A percentile compares a stretch with the other conserved stretches of the same genome.
Conservation (phyloP, 2,113 vertebrate genomes). For the Leiothrix lutea region DNA sequence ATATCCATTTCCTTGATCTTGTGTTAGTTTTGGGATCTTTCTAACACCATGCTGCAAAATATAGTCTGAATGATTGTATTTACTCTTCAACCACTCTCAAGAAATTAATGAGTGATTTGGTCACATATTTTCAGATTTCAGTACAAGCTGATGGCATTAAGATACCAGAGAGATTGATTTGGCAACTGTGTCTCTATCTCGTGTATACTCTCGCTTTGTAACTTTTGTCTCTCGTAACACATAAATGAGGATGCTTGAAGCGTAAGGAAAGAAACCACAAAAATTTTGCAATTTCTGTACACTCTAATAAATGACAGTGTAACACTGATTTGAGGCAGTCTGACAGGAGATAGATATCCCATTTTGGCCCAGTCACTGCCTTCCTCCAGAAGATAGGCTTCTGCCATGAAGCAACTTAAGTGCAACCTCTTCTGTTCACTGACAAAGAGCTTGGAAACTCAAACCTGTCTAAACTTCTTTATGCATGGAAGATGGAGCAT, state of each 20-base stretch:
- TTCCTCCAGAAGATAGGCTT: not conserved
- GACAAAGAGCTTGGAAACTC: not conserved
- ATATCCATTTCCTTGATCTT: not conserved
- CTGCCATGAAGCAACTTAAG: not conserved
- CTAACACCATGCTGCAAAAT: not conserved
- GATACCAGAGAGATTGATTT: not conserved
- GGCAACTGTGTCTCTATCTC: not conserved
- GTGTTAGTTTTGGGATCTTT: not conserved
- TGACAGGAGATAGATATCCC: not conserved
- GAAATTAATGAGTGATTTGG: not conserved
- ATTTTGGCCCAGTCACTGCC: not conserved
- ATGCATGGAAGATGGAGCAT: not conserved
- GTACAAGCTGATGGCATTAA: not conserved
- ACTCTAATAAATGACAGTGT: not conserved
- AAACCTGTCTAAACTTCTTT: not conserved
- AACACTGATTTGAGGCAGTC: not conserved
- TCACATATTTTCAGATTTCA: not conserved
- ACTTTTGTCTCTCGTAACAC: not conserved
- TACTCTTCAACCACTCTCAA: not conserved
- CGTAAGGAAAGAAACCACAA: not conserved
- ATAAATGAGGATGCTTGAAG: not conserved
- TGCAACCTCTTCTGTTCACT: not conserved
- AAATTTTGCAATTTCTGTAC: not conserved
- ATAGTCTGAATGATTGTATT: not conserved
- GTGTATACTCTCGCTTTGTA: not conserved